A percentile compares a stretch with the other conserved stretches of the same genome.
phyloP scores from a whole-genome alignment of 2,113 vertebrate species.

The Polypterus bichir region DNA sequence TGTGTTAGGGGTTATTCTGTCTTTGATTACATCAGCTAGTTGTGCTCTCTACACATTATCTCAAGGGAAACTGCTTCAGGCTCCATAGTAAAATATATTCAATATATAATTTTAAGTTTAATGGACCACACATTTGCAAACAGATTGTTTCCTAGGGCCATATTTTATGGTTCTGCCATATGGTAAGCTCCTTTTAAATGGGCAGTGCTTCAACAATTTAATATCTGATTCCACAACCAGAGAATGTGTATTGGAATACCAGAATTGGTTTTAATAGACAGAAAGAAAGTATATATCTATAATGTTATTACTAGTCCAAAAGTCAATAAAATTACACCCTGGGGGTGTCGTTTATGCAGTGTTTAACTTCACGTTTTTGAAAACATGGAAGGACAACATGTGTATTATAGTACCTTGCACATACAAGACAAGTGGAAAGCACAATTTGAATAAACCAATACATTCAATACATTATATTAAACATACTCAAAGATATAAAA shows the following conservation, averaged over 20 bases:
- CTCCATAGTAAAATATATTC: constrained; percentile 3
- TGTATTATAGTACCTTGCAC: no score
- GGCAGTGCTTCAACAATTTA: not conserved
- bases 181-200: constrained; percentile 1
- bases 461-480: no score
- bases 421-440: no score
- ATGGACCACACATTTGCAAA: constrained; percentile 7
- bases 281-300: no score
- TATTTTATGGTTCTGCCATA: constrained; percentile 5
- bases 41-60: not conserved
- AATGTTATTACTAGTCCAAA: no score
- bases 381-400: no score
- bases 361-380: no score
- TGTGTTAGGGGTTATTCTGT: constrained; percentile 18
- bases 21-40: constrained; percentile 1
- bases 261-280: not conserved
- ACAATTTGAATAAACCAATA: no score
- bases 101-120: constrained; percentile 6
- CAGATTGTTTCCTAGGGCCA: constrained; percentile 6
- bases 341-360: no score
- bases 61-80: not conserved
- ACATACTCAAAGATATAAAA: no score
- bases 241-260: not conserved
- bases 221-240: not conserved
- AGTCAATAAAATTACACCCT: no score